These are phyloP conservation scores for Ceyx erithaca DNA, from an alignment of 2,797 vertebrate species.

Conservation along the genomic window DNA sequence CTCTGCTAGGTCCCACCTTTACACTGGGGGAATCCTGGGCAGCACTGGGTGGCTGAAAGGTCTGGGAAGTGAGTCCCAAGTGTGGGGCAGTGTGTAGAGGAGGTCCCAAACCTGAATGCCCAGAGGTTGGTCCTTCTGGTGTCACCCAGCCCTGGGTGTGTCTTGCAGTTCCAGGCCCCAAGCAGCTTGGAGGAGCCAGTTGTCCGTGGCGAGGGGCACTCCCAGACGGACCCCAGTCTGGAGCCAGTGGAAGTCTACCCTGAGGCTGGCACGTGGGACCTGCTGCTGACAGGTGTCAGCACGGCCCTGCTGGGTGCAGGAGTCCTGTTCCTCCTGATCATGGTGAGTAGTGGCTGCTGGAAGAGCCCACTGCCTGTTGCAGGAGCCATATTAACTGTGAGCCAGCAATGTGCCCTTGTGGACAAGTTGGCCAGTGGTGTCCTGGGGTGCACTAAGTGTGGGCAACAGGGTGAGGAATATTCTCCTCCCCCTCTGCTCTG, in stretches of 20 bases:
- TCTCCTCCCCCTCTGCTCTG: neutral
- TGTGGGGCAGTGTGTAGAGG: rapidly evolving
- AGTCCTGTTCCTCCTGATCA: slow-evolving; percentile 77
- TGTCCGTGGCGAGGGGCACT: neutral
- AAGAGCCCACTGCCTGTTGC: neutral
- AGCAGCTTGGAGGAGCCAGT: neutral
- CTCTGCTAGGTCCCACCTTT: neutral
- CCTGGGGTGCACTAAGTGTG: no score
- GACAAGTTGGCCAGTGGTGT: no score
- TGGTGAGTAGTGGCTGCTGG: slow-evolving; percentile 52
- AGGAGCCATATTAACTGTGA: neutral
- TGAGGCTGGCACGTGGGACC: slow-evolving; percentile 78
- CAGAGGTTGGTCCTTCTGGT: rapidly evolving
- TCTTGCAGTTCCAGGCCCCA: slow-evolving; percentile 69
- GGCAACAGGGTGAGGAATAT: no score
- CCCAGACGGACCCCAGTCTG: neutral
- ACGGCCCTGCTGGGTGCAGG: slow-evolving; percentile 88
- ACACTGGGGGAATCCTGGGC: rapidly evolving
- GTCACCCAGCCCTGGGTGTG: neutral
- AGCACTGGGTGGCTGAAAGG: neutral
- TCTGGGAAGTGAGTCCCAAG: neutral
- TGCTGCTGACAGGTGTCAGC: slow-evolving; percentile 75
- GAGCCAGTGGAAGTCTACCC: slow-evolving; percentile 55
- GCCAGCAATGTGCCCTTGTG: neutral
- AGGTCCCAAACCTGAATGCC: neutral